These are phyloP conservation scores for Leptopilina clavipes DNA, from an alignment of 1,140 invertebrate species.

Conservation along the genomic window DNA sequence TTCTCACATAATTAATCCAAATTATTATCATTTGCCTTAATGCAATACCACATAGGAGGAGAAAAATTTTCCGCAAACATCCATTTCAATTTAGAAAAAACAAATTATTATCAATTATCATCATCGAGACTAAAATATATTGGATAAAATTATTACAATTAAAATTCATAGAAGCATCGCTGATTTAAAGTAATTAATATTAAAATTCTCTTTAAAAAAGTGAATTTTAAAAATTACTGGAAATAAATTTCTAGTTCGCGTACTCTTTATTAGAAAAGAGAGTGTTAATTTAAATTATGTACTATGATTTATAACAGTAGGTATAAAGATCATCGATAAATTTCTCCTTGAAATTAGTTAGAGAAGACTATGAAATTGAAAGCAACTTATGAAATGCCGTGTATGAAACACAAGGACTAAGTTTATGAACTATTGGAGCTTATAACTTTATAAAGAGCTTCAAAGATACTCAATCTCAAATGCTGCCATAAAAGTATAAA, in stretches of 20 bases:
- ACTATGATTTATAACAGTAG: background rate
- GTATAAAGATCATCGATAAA: background rate
- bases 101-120: background rate
- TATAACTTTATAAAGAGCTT: constrained; percentile 15
- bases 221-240: too few relatives aligned
- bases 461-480: constrained; percentile 4
- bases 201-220: too few relatives aligned
- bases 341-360: constrained; percentile 8
- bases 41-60: background rate
- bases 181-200: too few relatives aligned
- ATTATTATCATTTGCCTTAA: background rate
- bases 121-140: too few relatives aligned
- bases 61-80: too few relatives aligned
- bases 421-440: constrained; percentile 18
- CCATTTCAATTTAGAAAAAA: background rate
- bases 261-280: background rate
- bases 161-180: too few relatives aligned
- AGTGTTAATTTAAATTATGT: background rate
- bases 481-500: constrained; percentile 2
- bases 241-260: too few relatives aligned
- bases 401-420: constrained; percentile 9
- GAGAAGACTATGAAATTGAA: constrained; percentile 3
- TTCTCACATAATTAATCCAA: constrained; percentile 1
- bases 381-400: background rate
- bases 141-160: too few relatives aligned